phyloP scores from a whole-genome alignment of 2,797 vertebrate genomes.

The Meriones psammophilus region DNA sequence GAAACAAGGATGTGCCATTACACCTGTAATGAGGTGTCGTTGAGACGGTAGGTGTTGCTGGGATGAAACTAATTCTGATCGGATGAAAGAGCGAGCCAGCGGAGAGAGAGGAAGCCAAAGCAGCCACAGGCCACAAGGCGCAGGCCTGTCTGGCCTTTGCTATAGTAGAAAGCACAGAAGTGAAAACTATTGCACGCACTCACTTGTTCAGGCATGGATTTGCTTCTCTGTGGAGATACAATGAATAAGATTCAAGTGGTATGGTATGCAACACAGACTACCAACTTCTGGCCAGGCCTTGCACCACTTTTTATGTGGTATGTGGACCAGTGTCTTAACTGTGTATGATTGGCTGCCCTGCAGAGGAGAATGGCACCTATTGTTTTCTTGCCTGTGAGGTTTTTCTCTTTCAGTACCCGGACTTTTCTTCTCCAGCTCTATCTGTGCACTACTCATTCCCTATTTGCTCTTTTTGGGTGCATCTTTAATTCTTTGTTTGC shows the following conservation, averaged over 20 bases:
- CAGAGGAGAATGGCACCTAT: not conserved
- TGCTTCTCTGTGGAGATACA: not conserved
- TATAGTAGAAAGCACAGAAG: not conserved
- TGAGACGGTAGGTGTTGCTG: not conserved
- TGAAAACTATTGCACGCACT: not conserved
- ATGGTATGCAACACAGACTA: not conserved
- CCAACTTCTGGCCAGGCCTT: not conserved
- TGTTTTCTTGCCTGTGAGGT: not conserved
- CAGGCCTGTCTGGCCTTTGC: not conserved
- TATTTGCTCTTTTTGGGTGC: not conserved
- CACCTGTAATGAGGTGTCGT: not conserved
- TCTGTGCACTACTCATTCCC: not conserved
- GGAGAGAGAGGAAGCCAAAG: not conserved
- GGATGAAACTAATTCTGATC: not conserved
- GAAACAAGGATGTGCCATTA: not conserved
- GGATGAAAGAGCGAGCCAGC: not conserved
- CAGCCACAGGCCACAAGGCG: not conserved
- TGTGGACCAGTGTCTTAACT: not conserved
- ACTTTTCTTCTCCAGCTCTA: not conserved
- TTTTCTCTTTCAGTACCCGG: not conserved
- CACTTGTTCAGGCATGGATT: not conserved
- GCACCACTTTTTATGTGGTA: not conserved
- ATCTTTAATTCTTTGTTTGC: not conserved
- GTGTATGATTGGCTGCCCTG: not conserved
- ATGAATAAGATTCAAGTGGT: not conserved